phyloP scores from a whole-genome alignment of 2,888 invertebrate species.

The Terebella lapidaria region DNA sequence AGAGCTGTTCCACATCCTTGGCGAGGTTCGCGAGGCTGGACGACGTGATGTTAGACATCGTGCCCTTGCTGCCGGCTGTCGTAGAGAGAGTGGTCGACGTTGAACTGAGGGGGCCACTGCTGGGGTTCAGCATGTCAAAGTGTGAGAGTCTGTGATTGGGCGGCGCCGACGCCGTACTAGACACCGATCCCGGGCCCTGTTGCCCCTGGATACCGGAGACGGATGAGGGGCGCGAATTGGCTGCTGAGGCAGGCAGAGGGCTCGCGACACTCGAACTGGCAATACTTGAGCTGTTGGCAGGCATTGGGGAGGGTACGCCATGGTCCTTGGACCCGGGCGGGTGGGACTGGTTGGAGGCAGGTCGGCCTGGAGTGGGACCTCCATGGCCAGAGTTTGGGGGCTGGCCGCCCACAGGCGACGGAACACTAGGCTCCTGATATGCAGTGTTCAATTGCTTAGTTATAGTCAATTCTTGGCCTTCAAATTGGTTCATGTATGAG shows the following conservation, averaged over 20 bases:
- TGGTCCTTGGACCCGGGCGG: neutral
- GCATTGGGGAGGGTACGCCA: neutral
- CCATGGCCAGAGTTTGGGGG: conserved; percentile 5
- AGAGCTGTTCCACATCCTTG: conserved; percentile 51
- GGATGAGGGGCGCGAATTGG: conserved; percentile 27
- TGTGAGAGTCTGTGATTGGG: conserved; percentile 36
- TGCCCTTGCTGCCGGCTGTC: neutral
- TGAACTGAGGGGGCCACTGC: conserved; percentile 19
- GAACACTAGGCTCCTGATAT: conserved; percentile 41
- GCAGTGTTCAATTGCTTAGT: conserved; percentile 92
- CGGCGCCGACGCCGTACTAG: conserved; percentile 2
- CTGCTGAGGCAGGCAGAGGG: conserved; percentile 36
- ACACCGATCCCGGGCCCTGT: conserved; percentile 16
- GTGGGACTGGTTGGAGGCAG: neutral
- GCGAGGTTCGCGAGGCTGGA: conserved; percentile 51
- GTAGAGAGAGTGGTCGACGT: neutral
- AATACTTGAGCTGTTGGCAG: neutral
- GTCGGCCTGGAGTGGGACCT: neutral
- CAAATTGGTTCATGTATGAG: conserved; percentile 89
- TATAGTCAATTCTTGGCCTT: conserved; percentile 92
- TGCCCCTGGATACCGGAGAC: conserved; percentile 7
- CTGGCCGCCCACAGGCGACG: conserved; percentile 4
- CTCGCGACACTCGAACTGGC: conserved; percentile 25
- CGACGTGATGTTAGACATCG: conserved; percentile 50
- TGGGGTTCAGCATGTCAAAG: conserved; percentile 30